Percentiles rank a stretch among this genome's conserved stretches.
phyloP scores from a whole-genome alignment of 2,888 invertebrate species.

The Drosophila acutilabella region DNA sequence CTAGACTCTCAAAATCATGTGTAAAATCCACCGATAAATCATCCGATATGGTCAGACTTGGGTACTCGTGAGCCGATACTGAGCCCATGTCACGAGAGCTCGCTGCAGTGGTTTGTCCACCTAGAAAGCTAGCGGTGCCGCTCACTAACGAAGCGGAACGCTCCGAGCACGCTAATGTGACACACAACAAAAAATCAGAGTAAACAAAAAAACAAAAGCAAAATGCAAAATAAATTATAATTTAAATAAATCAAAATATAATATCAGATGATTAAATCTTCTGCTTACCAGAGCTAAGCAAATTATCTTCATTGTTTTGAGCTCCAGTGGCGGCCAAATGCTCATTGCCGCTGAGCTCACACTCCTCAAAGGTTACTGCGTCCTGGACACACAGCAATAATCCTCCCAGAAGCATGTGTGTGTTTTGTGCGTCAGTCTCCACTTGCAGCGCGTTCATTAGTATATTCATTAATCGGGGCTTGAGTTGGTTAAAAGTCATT shows the following conservation, averaged over 20 bases:
- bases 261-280: slow-evolving; percentile 2
- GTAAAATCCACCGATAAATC: slow-evolving; percentile 85
- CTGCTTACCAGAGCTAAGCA: slow-evolving; percentile 89
- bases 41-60: slow-evolving; percentile 85
- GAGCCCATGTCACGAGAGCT: slow-evolving; percentile 83
- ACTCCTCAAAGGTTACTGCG: slow-evolving; percentile 91
- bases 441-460: slow-evolving; percentile 93
- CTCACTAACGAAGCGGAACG: slow-evolving; percentile 85
- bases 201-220: slow-evolving; percentile 32
- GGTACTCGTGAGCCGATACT: slow-evolving; percentile 84
- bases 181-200: slow-evolving; percentile 32
- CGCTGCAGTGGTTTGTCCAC: slow-evolving; percentile 82
- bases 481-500: slow-evolving; percentile 89
- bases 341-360: slow-evolving; percentile 87
- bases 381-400: slow-evolving; percentile 92
- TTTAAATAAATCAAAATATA: slow-evolving; percentile 41
- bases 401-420: slow-evolving; percentile 94
- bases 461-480: slow-evolving; percentile 91
- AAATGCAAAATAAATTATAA: slow-evolving; percentile 39
- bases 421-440: slow-evolving; percentile 93
- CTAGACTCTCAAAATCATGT: slow-evolving; percentile 84
- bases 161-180: slow-evolving; percentile 84
- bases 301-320: slow-evolving; percentile 85
- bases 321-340: slow-evolving; percentile 85
- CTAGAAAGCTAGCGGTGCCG: slow-evolving; percentile 84